phyloP scores from a whole-genome alignment of 2,113 vertebrate genomes.

The Lonchura striata region DNA sequence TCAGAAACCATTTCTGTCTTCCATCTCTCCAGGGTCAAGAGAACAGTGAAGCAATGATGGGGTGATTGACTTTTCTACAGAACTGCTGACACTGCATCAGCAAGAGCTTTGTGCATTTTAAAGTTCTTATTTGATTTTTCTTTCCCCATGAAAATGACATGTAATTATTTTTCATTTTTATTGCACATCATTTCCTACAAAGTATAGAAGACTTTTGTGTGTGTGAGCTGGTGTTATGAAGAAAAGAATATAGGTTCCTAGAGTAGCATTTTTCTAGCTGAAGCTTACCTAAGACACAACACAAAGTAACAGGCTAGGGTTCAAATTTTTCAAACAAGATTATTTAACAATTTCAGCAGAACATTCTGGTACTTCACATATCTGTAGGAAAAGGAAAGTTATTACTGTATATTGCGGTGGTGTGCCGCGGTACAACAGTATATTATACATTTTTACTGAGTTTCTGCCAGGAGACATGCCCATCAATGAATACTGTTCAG shows the following conservation, averaged over 20 bases:
- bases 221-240: background rate
- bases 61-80: background rate
- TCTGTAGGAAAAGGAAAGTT: background rate
- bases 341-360: background rate
- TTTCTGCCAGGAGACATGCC: background rate
- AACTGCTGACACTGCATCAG: background rate
- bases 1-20: background rate
- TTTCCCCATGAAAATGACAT: background rate
- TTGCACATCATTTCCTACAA: background rate
- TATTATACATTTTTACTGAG: background rate
- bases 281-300: background rate
- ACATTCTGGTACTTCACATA: background rate
- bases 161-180: background rate
- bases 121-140: background rate
- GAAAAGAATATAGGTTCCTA: background rate
- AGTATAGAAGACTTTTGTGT: background rate
- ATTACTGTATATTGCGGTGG: background rate
- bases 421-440: too few relatives aligned
- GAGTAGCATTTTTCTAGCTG: background rate
- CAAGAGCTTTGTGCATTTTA: background rate
- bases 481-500: background rate
- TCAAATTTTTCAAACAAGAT: background rate
- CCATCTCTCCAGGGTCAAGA: background rate
- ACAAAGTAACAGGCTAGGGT: background rate
- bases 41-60: background rate